phyloP scores from a whole-genome alignment of 2,888 invertebrate genomes.

The Caenorhabditis drosophilae region DNA sequence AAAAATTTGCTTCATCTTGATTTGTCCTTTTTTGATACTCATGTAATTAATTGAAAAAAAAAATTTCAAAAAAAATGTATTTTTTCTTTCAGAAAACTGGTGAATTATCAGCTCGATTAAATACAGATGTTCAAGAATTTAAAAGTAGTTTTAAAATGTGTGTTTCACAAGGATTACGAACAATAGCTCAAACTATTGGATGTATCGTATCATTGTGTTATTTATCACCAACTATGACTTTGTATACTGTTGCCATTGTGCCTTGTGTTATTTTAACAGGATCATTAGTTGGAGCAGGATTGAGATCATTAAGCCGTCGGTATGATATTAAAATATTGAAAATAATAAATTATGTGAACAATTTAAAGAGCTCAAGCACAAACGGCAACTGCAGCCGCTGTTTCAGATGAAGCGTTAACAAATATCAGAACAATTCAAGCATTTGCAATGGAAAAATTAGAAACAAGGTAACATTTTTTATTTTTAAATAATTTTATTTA shows the following conservation, averaged over 20 bases:
- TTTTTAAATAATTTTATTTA: neutral
- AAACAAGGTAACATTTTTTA: constrained; percentile 75
- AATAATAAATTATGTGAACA: no score
- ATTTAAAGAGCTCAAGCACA: constrained; percentile 63
- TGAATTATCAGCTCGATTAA: constrained; percentile 88
- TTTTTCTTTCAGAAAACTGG: constrained; percentile 72
- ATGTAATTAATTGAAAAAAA: constrained; percentile 25
- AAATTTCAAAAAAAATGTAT: constrained; percentile 1
- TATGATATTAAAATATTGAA: no score
- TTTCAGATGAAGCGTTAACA: constrained; percentile 89
- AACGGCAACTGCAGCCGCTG: constrained; percentile 81
- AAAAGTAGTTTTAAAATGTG: constrained; percentile 93
- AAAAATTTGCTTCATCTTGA: constrained; percentile 74
- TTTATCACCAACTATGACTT: constrained; percentile 89
- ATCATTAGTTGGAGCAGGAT: constrained; percentile 80
- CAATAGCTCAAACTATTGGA: constrained; percentile 80
- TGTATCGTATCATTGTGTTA: constrained; percentile 81
- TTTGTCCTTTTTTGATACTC: constrained; percentile 85
- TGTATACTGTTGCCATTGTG: constrained; percentile 82
- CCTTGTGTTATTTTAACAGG: constrained; percentile 86
- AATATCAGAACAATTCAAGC: constrained; percentile 92
- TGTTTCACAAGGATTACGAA: constrained; percentile 87
- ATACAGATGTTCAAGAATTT: constrained; percentile 93
- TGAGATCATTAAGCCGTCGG: constrained; percentile 71
- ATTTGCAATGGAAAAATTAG: constrained; percentile 89